Evolutionary conservation across 2,113 vertebrate genomes (phyloP), one percentile per base, ranked within the genome.

Genomic region (Castor canadensis): DNA sequence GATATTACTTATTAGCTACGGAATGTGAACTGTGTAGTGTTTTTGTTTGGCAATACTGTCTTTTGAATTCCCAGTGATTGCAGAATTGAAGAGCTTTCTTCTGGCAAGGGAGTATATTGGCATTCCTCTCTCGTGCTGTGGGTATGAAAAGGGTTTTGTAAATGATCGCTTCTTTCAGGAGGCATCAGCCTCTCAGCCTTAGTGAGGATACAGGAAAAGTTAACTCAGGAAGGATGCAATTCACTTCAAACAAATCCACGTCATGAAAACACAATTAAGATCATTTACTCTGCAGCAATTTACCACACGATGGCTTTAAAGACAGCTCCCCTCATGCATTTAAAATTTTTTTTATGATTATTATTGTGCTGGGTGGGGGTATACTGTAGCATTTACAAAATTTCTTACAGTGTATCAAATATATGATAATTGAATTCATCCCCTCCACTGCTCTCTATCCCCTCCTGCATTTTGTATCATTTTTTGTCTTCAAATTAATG

Each of bases 1-100:
- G 79, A 26, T n/a, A 35, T 38, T 19, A 58, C 75, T 80, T 83
- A 79, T 64, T 60, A 92, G 66, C 58, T n/a, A 11, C 62, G 47
- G 19, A 28, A 24, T 1, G n/a, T 5, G 0, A 80, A 19, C 20
- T 0, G 0, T 1, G 9, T 1, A 9, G 40, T 10, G 30, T 32
- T 87, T 94, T 82, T 35, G 52, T 58, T 79, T n/a, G 66, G 32
- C n/a, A 6, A 16, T 56, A 30, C 20, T 15, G 6, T 49, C 72
- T 49, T 93, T 49, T 91, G 89, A 64, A 87, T 94, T 89, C 60
- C 58, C 2, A 0, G 10, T 62, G 79, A 73, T 52, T 49, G 79
- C 13, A 3, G 83, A 67, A 49, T 49, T 47, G 40, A 17, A 5
- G 54, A 40, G 82, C 67, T 75, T 43, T 85, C 77, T 73, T 81